Percentiles rank a stretch among this genome's conserved stretches.
Evolutionary conservation across 2,888 invertebrate genomes (phyloP).

Genomic region (Aspidiotus destructor): DNA sequence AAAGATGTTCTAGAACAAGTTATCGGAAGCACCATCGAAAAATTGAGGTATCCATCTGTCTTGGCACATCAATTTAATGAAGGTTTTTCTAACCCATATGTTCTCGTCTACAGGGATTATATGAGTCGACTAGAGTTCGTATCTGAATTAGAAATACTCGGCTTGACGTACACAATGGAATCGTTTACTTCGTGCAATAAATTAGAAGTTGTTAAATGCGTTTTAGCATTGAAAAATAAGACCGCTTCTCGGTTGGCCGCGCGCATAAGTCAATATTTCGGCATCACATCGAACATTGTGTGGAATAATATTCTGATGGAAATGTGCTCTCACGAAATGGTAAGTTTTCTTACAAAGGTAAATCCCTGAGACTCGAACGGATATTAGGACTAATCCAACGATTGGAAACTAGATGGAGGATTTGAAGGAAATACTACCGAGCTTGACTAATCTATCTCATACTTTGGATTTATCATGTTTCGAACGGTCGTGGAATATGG

Average conservation of each 20-base stretch:
- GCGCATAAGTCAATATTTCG: conserved; percentile 34
- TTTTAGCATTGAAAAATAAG: conserved; percentile 34
- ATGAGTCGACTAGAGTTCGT: conserved; percentile 41
- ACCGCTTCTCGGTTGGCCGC: conserved; percentile 36
- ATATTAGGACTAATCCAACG: not conserved
- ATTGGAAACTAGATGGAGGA: conserved; percentile 26
- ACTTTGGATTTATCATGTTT: conserved; percentile 34
- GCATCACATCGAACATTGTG: conserved; percentile 18
- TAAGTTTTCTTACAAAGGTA: not conserved
- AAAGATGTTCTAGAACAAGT: conserved; percentile 39
- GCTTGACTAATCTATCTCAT: conserved; percentile 35
- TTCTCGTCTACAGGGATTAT: conserved; percentile 38
- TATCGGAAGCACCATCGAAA: conserved; percentile 39
- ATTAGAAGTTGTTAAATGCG: conserved; percentile 35
- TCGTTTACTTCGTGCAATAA: conserved; percentile 39
- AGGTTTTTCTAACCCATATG: conserved; percentile 3
- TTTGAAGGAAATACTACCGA: conserved; percentile 34
- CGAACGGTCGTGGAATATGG: conserved; percentile 36
- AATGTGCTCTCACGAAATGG: conserved; percentile 33
- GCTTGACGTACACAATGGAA: conserved; percentile 40
- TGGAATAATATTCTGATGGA: conserved; percentile 35
- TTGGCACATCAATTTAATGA: not conserved
- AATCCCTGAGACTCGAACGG: not conserved
- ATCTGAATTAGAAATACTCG: conserved; percentile 41
- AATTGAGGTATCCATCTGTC: conserved; percentile 38